Base-by-base conservation (phyloP, 1,140 invertebrate genomes). In the Himalopsyche phryganea region DNA sequence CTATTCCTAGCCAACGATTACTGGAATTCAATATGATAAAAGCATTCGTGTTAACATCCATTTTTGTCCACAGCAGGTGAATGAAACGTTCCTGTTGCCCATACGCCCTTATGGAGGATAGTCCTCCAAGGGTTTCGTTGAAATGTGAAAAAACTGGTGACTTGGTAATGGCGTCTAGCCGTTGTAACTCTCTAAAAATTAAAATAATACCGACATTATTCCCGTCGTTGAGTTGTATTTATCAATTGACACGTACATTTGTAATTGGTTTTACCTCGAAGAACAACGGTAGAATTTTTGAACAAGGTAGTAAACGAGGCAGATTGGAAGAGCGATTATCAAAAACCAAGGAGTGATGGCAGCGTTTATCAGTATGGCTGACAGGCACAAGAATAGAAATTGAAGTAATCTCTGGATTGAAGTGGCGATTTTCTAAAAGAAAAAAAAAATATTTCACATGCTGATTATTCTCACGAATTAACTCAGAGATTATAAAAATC, bases 1-100 rank as follows among this genome's bases (percentile, higher is more conserved):
- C 81, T 40, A 92, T 83, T 13, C 90, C 90, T 1, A 94, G 78
- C 90, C 90, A 93, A 57, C 90, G 81, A 69, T 88, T 91, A 20
- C 86, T 85, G 1, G 87, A 83, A 66, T 92, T 91, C 41, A 90
- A 75, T 53, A 92, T 83, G 2, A 91, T 76, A 68, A 90, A 86
- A 2, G 89, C 85, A 61, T 86, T 84, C 46, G 88, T 86, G 68
- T 92, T 90, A 9, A 70, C 70, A 68, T 93, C 88, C 18, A 92
- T 79, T 40, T 82, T 80, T 19, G 78, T 75, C 65, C 85, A 80
- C 58, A 91, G 81, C 45, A 80, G 74, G 20, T 81, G 72, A 35
- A 80, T 84, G 68, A 92, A 88, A 54, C 81, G 71, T 38, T 75
- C 64, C 64, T 89, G 83, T 63, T 87, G 81, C 35, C 81, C 79